A percentile compares a stretch with the other conserved stretches of the same genome.
Evolutionary conservation across 2,797 vertebrate species (phyloP).

Genomic region (Darevskia nairensis): DNA sequence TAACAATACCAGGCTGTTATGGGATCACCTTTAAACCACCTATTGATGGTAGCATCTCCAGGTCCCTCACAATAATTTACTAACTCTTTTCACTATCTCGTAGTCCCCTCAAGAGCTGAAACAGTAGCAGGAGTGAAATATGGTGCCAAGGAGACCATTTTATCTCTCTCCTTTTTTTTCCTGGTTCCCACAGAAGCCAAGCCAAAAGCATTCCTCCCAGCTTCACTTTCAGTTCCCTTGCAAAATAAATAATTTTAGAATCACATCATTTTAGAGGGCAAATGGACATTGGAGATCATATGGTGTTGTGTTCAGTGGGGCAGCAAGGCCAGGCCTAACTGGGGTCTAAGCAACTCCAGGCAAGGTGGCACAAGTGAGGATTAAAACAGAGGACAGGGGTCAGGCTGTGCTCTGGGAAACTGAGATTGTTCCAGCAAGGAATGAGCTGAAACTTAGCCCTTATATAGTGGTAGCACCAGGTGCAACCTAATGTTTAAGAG

Average conservation of each 20-base stretch:
- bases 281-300: too few relatives aligned
- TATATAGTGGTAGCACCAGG: too few relatives aligned
- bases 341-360: too few relatives aligned
- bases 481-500: too few relatives aligned
- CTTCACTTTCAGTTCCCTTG: constrained; percentile 12
- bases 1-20: constrained; percentile 30
- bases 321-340: too few relatives aligned
- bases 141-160: constrained; percentile 18
- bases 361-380: too few relatives aligned
- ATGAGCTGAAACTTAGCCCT: too few relatives aligned
- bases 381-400: too few relatives aligned
- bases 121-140: constrained; percentile 37
- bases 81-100: constrained; percentile 19
- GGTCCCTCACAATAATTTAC: constrained; percentile 38
- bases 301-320: too few relatives aligned
- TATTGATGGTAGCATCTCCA: constrained; percentile 13
- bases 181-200: constrained; percentile 34
- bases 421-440: too few relatives aligned
- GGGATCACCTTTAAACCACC: constrained; percentile 31
- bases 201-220: constrained; percentile 38
- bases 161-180: constrained; percentile 23
- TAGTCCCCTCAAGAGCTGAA: constrained; percentile 30
- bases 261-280: too few relatives aligned
- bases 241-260: not conserved
- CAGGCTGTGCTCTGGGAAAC: too few relatives aligned